A percentile compares a stretch with the other conserved stretches of the same genome.
Evolutionary conservation across 2,797 vertebrate genomes (phyloP).

Genomic region (Sciurus carolinensis): DNA sequence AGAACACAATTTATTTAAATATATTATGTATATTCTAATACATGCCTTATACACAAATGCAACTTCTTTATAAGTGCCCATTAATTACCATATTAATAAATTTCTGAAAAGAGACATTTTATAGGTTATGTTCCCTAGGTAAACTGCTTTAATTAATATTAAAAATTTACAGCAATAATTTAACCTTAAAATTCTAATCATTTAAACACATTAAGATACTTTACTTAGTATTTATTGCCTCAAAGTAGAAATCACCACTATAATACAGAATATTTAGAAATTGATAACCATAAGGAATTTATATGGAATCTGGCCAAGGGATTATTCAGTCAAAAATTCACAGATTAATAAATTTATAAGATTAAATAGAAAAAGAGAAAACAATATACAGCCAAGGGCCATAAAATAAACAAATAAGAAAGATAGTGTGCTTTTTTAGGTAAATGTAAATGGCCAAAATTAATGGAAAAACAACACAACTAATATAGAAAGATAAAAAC

Average conservation of each 20-base stretch:
- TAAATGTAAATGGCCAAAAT: conserved; percentile 15
- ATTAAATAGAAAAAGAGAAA: neutral
- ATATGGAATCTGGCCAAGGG: neutral
- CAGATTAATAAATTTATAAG: neutral
- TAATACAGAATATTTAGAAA: neutral
- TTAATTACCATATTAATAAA: conserved; percentile 2
- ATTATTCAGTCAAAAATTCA: neutral
- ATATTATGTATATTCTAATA: neutral
- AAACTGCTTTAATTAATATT: conserved; percentile 25
- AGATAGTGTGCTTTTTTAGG: neutral
- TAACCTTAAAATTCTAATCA: conserved; percentile 25
- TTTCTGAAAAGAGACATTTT: conserved; percentile 21
- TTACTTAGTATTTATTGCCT: neutral
- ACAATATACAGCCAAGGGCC: neutral
- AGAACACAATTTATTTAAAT: conserved; percentile 38
- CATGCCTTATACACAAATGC: neutral
- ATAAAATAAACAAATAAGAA: neutral
- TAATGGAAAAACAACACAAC: neutral
- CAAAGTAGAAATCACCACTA: neutral
- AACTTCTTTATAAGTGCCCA: neutral
- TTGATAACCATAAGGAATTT: neutral
- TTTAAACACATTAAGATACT: neutral
- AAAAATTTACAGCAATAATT: neutral
- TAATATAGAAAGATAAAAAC: neutral
- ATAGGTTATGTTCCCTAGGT: neutral